A percentile compares a stretch with the other conserved stretches of the same genome.
Evolutionary conservation across 2,113 vertebrate species (phyloP).

Genomic region (Spermophilus dauricus): DNA sequence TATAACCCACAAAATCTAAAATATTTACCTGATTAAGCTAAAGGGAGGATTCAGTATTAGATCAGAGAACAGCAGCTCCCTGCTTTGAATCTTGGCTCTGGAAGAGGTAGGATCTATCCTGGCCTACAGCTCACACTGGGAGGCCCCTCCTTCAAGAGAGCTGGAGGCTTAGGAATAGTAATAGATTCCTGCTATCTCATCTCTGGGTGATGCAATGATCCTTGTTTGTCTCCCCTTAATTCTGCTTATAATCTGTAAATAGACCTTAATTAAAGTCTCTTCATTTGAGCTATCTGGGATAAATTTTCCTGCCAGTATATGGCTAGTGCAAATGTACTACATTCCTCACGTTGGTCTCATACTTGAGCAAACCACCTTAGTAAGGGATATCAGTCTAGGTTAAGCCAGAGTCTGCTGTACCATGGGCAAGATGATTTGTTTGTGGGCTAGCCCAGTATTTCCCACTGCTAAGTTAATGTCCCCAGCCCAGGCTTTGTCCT

Average conservation of each 20-base stretch:
- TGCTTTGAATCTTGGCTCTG: background rate
- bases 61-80: background rate
- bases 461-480: background rate
- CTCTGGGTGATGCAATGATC: background rate
- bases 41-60: background rate
- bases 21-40: background rate
- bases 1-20: background rate
- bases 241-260: slow-evolving; percentile 41
- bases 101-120: background rate
- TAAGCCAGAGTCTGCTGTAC: background rate
- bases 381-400: background rate
- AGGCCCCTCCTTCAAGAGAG: background rate
- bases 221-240: background rate
- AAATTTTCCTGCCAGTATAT: slow-evolving; percentile 36
- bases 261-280: slow-evolving; percentile 41
- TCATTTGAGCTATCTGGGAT: slow-evolving; percentile 4
- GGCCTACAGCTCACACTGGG: background rate
- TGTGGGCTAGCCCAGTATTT: background rate
- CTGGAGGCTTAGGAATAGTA: background rate
- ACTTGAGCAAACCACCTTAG: background rate
- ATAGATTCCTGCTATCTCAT: background rate
- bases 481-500: background rate
- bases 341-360: background rate
- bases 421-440: background rate
- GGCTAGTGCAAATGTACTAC: slow-evolving; percentile 23